Evolutionary conservation across 1,140 invertebrate genomes (phyloP).

Genomic region (Drosophila azteca): DNA sequence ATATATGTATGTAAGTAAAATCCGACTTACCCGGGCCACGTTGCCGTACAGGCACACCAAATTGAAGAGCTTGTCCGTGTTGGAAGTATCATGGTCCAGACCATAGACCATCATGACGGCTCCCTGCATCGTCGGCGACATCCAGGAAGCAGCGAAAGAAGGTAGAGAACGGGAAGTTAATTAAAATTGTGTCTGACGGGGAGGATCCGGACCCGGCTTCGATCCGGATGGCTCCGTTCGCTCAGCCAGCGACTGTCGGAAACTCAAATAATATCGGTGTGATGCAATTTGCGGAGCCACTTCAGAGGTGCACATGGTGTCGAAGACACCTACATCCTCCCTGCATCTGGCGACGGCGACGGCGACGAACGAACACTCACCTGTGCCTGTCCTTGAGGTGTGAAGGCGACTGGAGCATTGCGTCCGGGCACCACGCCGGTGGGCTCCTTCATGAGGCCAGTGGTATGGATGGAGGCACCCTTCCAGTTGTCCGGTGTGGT

Average conservation of each 20-base stretch:
- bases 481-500: slow-evolving; percentile 83
- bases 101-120: slow-evolving; percentile 99
- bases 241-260: slow-evolving; percentile 3
- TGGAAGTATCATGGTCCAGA: slow-evolving; percentile 95
- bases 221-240: slow-evolving; percentile 2
- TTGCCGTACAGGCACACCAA: slow-evolving; percentile 99
- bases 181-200: slow-evolving; percentile 61
- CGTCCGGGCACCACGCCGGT: slow-evolving; percentile 77
- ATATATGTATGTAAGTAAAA: no score
- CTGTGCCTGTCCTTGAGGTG: slow-evolving; percentile 80
- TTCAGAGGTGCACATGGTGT: background rate
- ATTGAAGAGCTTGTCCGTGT: slow-evolving; percentile 99
- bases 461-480: slow-evolving; percentile 77
- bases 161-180: slow-evolving; percentile 51
- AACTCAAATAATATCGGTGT: slow-evolving; percentile 31
- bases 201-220: background rate
- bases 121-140: slow-evolving; percentile 84
- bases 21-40: slow-evolving; percentile 93
- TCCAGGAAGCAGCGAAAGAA: slow-evolving; percentile 8
- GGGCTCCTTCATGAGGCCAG: slow-evolving; percentile 83
- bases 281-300: background rate
- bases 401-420: slow-evolving; percentile 80
- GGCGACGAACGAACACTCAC: slow-evolving; percentile 46
- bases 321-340: background rate
- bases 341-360: background rate